Percentiles rank a stretch among this genome's conserved stretches.
These are phyloP conservation scores for Brenthis hecate DNA, from an alignment of 2,888 invertebrate genomes.

Conservation along the genomic window DNA sequence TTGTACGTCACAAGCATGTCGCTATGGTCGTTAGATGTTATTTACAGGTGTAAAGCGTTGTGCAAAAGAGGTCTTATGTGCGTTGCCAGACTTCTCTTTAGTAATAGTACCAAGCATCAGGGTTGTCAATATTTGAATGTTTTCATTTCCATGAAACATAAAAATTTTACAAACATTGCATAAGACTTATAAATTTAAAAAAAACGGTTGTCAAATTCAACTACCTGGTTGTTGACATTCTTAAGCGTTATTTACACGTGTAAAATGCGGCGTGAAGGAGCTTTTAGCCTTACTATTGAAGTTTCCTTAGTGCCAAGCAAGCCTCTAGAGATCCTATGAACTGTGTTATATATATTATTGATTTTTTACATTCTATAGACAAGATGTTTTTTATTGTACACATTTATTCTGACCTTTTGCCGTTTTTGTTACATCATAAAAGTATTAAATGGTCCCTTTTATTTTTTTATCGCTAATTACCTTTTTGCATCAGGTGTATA, in stretches of 20 bases:
- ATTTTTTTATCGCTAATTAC: not conserved
- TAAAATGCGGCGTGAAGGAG: not conserved
- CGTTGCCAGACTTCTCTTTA: conserved; percentile 12
- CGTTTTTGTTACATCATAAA: too few species aligned
- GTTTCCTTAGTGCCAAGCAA: not conserved
- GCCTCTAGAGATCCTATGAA: not conserved
- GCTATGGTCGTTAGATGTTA: conserved; percentile 23
- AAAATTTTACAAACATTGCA: not conserved
- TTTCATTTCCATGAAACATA: too few species aligned
- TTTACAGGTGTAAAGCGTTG: conserved; percentile 23
- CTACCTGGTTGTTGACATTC: not conserved
- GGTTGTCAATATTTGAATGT: not conserved
- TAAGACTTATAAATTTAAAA: not conserved
- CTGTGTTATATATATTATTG: too few species aligned
- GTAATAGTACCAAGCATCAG: conserved; percentile 18
- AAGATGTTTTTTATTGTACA: too few species aligned
- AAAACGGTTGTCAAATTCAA: not conserved
- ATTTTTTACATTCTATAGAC: too few species aligned
- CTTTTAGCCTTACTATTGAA: not conserved
- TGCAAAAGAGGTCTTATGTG: conserved; percentile 16
- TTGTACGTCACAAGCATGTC: conserved; percentile 20
- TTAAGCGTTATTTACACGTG: conserved; percentile 1
- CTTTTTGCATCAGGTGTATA: not conserved
- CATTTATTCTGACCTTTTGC: too few species aligned
- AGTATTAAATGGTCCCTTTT: too few species aligned